These are phyloP conservation scores for Lysandra bellargus DNA, from an alignment of 2,888 invertebrate genomes.

Conservation along the genomic window DNA sequence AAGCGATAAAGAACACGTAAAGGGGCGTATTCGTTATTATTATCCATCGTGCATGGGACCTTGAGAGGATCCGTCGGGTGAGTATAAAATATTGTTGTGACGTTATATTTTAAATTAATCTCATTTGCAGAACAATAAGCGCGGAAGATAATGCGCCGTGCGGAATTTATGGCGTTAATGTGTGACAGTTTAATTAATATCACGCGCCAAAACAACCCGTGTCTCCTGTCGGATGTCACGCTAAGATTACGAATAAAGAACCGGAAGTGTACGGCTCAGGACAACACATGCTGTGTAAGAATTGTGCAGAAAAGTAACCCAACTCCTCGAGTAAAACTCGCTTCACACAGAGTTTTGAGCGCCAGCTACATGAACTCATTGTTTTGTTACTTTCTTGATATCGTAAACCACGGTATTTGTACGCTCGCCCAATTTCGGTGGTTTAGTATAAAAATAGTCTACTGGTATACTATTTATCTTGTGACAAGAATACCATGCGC, in stretches of 20 bases:
- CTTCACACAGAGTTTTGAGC: no score
- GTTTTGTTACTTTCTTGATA: no score
- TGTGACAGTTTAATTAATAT: slow-evolving; percentile 9
- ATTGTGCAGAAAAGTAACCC: not conserved
- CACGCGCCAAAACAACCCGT: not conserved
- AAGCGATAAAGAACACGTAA: no score
- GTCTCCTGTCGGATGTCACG: not conserved
- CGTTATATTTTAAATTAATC: not conserved
- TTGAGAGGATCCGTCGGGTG: not conserved
- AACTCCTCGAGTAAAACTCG: no score
- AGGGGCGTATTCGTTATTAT: no score
- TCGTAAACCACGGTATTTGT: no score
- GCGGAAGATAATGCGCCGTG: not conserved
- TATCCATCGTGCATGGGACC: not conserved
- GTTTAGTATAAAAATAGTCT: no score
- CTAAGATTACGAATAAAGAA: not conserved
- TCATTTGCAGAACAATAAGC: not conserved
- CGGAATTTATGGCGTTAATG: not conserved
- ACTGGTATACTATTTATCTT: no score
- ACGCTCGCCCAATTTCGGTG: no score
- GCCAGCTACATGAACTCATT: no score
- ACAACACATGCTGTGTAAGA: not conserved
- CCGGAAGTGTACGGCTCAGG: not conserved
- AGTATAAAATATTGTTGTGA: not conserved
- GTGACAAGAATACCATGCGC: no score